Evolutionary conservation across 2,888 invertebrate species (phyloP), one percentile per base, ranked within the genome.

Genomic region (Drosophila ustulata): DNA sequence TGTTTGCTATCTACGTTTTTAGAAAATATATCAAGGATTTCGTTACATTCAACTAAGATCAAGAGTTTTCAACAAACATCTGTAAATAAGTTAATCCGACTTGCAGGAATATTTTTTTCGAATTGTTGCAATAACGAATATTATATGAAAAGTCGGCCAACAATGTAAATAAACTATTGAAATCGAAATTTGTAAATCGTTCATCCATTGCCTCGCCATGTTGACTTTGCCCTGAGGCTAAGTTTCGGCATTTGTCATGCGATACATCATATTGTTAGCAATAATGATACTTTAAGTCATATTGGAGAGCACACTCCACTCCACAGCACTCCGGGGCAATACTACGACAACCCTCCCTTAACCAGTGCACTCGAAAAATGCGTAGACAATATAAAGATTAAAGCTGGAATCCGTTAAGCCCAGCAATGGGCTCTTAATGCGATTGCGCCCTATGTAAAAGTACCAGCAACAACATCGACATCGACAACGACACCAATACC

Each of bases 371-470:
- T 86, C 70, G 80, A 81, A 53, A 66, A 58, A 50, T 71, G 73
- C 80, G 58, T 72, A 86, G 82, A 88, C 87, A 82, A 88, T 88
- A 71, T 80, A 71, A 50, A 83, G 83, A 83, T 83, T 83, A 83
- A 66, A 84, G 69, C 72, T 70, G 85, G 87, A 83, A 83, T 83
- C 83, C 79, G 89, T 81, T 83, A 83, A 83, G 87, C 72, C 72
- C 80, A 51, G 66, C 64, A 57, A 73, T 67, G 75, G 75, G 76
- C 69, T 74, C 76, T 80, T 84, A 89, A 75, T 89, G 78, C 85
- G 75, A 78, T 82, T 81, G 68, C 79, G 80, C 66, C 74, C 75
- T 70, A 63, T 71, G 50, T 66, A 46, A 61, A 59, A 67, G 37
- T 70, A 46, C 37, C 50, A 70, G 32, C 51, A 75, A 51, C 71